These are phyloP conservation scores for Drosophila lini DNA, from an alignment of 1,140 invertebrate species.

Conservation along the genomic window DNA sequence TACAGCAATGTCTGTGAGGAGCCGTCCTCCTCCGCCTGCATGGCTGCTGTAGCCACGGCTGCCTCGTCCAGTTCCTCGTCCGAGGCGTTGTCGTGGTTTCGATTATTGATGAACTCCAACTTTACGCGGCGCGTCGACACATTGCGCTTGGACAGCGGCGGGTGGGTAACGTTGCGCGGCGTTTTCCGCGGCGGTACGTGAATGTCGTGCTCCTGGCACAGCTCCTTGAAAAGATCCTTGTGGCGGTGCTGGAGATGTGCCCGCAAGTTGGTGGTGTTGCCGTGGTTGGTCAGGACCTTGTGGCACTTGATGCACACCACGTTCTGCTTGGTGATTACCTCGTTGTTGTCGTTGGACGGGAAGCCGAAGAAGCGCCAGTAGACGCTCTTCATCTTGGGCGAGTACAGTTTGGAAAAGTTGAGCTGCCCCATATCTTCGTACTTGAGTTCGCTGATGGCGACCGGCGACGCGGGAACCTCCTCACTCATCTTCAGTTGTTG, in stretches of 20 bases:
- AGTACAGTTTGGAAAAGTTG: conserved; percentile 79
- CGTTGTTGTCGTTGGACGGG: conserved; percentile 87
- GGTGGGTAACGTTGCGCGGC: conserved; percentile 65
- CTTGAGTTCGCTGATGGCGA: conserved; percentile 60
- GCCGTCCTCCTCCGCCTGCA: conserved; percentile 73
- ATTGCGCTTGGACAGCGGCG: conserved; percentile 68
- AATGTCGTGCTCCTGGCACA: conserved; percentile 77
- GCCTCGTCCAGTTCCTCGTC: conserved; percentile 71
- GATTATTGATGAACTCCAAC: conserved; percentile 63
- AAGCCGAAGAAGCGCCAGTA: conserved; percentile 89
- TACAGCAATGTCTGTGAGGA: conserved; percentile 74
- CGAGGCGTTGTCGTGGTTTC: conserved; percentile 64
- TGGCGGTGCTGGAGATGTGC: conserved; percentile 88
- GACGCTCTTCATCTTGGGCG: conserved; percentile 86
- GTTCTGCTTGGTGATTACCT: conserved; percentile 87
- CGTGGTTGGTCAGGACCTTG: conserved; percentile 87
- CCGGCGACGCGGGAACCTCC: conserved; percentile 59
- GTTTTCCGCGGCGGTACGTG: conserved; percentile 76
- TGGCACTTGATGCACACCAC: conserved; percentile 88
- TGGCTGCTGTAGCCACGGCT: conserved; percentile 64
- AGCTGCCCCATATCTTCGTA: conserved; percentile 73
- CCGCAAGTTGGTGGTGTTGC: conserved; percentile 87
- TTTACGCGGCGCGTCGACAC: conserved; percentile 68
- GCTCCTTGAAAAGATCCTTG: conserved; percentile 74
- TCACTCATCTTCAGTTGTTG: conserved; percentile 50